These are phyloP conservation scores for Nansenia antarctica DNA, from an alignment of 2,113 vertebrate genomes.

Conservation along the genomic window DNA sequence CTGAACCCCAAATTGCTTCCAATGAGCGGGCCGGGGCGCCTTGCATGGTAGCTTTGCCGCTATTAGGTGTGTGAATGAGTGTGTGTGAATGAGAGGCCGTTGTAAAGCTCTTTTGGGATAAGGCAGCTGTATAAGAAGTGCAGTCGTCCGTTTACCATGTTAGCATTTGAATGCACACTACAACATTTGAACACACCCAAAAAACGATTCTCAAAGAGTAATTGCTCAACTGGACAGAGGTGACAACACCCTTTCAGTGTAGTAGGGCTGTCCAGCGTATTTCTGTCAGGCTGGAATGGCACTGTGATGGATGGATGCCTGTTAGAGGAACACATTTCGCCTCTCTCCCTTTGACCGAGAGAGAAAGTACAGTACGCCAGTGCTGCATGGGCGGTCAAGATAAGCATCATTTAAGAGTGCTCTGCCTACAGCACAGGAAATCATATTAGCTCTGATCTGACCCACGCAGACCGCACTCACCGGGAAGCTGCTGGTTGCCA, in stretches of 20 bases:
- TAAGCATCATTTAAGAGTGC: slow-evolving; percentile 59
- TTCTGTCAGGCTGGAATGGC: background rate
- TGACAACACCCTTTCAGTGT: background rate
- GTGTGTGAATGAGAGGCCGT: too few species aligned
- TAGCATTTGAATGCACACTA: too few species aligned
- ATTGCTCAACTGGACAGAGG: background rate
- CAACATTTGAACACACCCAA: background rate
- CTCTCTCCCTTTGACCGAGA: background rate
- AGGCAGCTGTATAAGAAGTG: too few species aligned
- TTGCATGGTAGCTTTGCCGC: too few species aligned
- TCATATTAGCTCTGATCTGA: slow-evolving; percentile 62
- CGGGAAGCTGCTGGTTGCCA: slow-evolving; percentile 61
- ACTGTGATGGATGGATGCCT: background rate
- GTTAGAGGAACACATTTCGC: background rate
- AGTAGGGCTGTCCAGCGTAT: background rate
- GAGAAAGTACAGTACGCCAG: slow-evolving; percentile 1
- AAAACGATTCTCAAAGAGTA: too few species aligned
- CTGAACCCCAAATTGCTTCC: too few species aligned
- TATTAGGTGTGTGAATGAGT: too few species aligned
- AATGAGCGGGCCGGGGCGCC: too few species aligned
- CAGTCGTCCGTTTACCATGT: too few species aligned
- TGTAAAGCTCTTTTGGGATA: too few species aligned
- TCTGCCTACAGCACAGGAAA: slow-evolving; percentile 67
- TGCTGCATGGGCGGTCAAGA: slow-evolving; percentile 40
- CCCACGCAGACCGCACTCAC: slow-evolving; percentile 43